phyloP scores from a whole-genome alignment of 1,140 invertebrate species.

The Calliopsis andreniformis region DNA sequence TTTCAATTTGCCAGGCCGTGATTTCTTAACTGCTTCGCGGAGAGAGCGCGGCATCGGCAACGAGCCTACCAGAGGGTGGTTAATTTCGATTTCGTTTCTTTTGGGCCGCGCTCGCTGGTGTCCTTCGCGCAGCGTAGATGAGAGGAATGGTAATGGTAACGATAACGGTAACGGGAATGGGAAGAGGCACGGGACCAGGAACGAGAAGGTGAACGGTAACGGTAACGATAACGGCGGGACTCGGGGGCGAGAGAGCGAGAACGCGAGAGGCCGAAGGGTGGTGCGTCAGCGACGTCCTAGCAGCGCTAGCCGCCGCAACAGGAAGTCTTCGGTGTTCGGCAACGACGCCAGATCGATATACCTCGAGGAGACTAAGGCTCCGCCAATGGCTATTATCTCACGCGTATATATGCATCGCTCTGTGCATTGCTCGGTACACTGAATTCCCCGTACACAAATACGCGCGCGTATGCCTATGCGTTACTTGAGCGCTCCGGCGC shows the following conservation, averaged over 20 bases:
- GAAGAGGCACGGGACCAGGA: background rate
- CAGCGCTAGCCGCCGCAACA: constrained; percentile 38
- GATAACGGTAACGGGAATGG: constrained; percentile 12
- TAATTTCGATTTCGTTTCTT: background rate
- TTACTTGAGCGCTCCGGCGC: constrained; percentile 51
- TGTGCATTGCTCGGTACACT: constrained; percentile 66
- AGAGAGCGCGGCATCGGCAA: background rate
- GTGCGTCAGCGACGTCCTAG: constrained; percentile 11
- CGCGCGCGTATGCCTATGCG: constrained; percentile 55
- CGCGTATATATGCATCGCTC: constrained; percentile 68
- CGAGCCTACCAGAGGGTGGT: background rate
- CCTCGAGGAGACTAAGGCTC: constrained; percentile 71
- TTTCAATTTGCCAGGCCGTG: too few species aligned
- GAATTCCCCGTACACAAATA: constrained; percentile 69
- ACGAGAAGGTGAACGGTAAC: background rate
- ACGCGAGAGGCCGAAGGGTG: background rate
- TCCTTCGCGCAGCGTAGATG: background rate
- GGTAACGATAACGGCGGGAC: background rate
- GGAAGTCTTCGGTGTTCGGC: constrained; percentile 66
- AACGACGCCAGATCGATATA: constrained; percentile 66
- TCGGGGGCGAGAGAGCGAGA: background rate
- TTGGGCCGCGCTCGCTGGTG: background rate
- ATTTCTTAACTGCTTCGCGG: too few species aligned
- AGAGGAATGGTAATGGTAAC: background rate
- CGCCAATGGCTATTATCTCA: constrained; percentile 76